These are phyloP conservation scores for Synanthedon myopaeformis DNA, from an alignment of 2,888 invertebrate genomes.

Conservation along the genomic window DNA sequence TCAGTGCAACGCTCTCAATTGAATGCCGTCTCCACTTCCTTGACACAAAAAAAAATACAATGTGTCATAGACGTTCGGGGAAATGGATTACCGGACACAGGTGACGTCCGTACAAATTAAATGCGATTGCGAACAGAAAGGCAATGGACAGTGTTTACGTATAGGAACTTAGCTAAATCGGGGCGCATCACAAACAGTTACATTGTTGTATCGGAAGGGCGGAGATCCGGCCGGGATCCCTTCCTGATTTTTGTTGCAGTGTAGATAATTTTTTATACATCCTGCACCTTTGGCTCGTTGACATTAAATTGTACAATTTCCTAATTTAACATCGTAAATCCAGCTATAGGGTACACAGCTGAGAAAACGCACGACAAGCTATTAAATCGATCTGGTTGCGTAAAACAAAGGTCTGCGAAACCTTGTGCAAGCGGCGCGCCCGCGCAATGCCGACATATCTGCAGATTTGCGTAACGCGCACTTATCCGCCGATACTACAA, in stretches of 20 bases:
- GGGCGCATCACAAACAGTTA: slow-evolving; percentile 19
- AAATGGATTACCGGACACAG: slow-evolving; percentile 50
- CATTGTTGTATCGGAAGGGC: slow-evolving; percentile 24
- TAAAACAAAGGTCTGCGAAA: slow-evolving; percentile 71
- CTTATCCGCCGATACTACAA: slow-evolving; percentile 58
- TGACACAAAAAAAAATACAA: not conserved
- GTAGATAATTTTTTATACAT: slow-evolving; percentile 8
- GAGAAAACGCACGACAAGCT: slow-evolving; percentile 64
- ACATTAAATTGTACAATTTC: slow-evolving; percentile 23
- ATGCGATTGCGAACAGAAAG: slow-evolving; percentile 35
- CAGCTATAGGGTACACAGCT: slow-evolving; percentile 47
- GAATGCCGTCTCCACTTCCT: slow-evolving; percentile 31
- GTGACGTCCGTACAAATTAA: slow-evolving; percentile 45
- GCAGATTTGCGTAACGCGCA: slow-evolving; percentile 69
- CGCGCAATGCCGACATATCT: slow-evolving; percentile 62
- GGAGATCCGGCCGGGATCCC: slow-evolving; percentile 19
- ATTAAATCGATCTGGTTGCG: slow-evolving; percentile 69
- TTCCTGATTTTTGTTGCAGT: slow-evolving; percentile 23
- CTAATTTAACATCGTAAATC: slow-evolving; percentile 28
- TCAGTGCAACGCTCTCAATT: slow-evolving; percentile 48
- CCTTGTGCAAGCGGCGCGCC: slow-evolving; percentile 68
- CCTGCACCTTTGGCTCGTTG: slow-evolving; percentile 11
- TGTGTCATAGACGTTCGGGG: slow-evolving; percentile 18
- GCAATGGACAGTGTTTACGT: slow-evolving; percentile 25
- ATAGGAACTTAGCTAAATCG: slow-evolving; percentile 18